Evolutionary conservation across 2,797 vertebrate species (phyloP), one percentile per base, ranked within the genome.

Genomic region (Channa striata): DNA sequence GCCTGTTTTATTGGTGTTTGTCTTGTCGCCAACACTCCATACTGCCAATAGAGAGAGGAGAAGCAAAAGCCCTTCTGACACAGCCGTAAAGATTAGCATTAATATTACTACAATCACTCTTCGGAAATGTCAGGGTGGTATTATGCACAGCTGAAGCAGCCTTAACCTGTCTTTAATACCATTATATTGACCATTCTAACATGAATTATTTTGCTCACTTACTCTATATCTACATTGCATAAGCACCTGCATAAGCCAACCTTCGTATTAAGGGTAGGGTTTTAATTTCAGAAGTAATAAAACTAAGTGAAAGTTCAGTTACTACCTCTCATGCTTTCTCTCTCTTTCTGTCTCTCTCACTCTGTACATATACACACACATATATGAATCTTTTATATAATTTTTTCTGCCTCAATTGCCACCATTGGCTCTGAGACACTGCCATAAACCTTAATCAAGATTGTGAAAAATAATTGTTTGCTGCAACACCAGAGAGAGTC

Each of bases 1-100:
- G 25, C 48, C 39, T 34, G 6, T 68, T 74, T 66, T 75, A 63
- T 72, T 54, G 65, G 37, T 44, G 53, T 70, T 73, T 81, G 72
- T 76, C 50, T 52, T 57, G 34, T 58, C 2, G 36, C 72, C 80
- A 85, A 64, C 21, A 30, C 54, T 8, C 21, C 0, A 12, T 59
- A 61, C 54, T 76, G 71, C 74, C 77, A 84, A 61, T 46, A 69
- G 40, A 37, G 51, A 48, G 25, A 21, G 36, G 12, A 50, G 30
- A 44, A 21, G 51, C 68, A 25, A 46, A 50, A 60, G 25, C 54
- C 57, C 58, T 51, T 75, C 48, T 64, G 39, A 69, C 73, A 68
- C 48, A 19, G 47, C 20, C 57, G 49, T 40, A 56, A 61, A 77
- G 33, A 71, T 67, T 59, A 62, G 60, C 54, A 61, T 46, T 68